These are phyloP conservation scores for Philypnodon macrostomus DNA, from an alignment of 2,797 vertebrate genomes.

Conservation along the genomic window DNA sequence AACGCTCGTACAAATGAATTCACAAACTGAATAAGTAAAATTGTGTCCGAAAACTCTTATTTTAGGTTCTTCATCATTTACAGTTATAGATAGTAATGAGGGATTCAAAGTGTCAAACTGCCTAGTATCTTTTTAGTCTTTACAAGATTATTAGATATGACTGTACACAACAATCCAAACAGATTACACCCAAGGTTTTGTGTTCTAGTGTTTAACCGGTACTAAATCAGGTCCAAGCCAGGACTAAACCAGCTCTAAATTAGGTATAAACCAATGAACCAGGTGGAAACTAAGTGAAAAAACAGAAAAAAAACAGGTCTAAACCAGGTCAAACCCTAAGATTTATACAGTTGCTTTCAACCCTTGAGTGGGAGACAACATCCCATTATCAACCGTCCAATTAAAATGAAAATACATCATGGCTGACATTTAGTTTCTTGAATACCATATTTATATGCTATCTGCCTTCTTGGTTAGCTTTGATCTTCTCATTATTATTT, in stretches of 20 bases:
- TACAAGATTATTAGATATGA: neutral
- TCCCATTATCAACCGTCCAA: neutral
- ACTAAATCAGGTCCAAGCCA: no score
- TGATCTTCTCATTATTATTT: neutral
- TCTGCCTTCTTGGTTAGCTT: neutral
- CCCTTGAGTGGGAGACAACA: neutral
- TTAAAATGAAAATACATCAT: neutral
- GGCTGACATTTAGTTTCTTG: neutral
- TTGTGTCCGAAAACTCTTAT: slow-evolving; percentile 15
- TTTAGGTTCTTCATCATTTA: slow-evolving; percentile 27
- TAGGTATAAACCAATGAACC: no score
- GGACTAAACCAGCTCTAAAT: no score
- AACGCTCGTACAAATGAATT: slow-evolving; percentile 16
- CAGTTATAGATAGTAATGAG: neutral
- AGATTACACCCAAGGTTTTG: no score
- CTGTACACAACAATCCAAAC: no score
- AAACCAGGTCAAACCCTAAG: no score
- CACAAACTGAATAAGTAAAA: slow-evolving; percentile 19
- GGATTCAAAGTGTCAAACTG: slow-evolving; percentile 1
- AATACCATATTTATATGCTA: neutral
- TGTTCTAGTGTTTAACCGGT: no score
- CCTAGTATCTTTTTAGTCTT: neutral
- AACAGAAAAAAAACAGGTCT: no score
- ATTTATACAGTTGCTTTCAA: no score
- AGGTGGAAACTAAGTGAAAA: no score